Evolutionary conservation across 2,888 invertebrate species (phyloP).

Genomic region (Hirudinaria manillensis): DNA sequence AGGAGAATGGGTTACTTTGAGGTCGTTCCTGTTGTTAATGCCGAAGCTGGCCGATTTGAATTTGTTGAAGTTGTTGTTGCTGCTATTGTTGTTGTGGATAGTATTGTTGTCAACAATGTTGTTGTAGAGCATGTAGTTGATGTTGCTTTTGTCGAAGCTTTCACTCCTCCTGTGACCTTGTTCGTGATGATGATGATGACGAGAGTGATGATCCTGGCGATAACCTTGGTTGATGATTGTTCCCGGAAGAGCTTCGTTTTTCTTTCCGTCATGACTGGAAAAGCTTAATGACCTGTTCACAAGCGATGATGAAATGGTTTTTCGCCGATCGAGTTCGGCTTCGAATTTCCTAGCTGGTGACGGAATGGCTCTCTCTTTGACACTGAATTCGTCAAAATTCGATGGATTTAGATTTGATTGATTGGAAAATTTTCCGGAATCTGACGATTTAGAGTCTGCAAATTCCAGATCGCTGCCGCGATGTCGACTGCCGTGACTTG

Average conservation of each 20-base stretch:
- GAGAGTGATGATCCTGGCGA: neutral
- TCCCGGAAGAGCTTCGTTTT: neutral
- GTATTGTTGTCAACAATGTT: neutral
- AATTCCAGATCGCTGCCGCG: neutral
- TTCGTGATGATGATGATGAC: neutral
- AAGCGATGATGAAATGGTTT: too few relatives aligned
- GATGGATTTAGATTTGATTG: neutral
- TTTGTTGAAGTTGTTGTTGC: slow-evolving; percentile 13
- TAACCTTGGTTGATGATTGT: neutral
- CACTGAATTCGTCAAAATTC: neutral
- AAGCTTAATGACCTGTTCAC: neutral
- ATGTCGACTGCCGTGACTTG: neutral
- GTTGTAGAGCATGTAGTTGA: slow-evolving; percentile 12
- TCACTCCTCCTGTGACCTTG: neutral
- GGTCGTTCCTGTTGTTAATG: slow-evolving; percentile 2
- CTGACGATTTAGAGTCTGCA: neutral
- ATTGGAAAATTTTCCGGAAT: neutral
- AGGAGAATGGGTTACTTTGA: neutral
- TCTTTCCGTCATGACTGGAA: neutral
- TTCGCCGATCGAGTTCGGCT: too few relatives aligned
- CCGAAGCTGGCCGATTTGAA: neutral
- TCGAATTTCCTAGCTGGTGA: neutral
- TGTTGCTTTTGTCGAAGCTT: neutral
- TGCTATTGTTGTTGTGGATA: neutral
- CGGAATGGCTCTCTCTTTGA: slow-evolving; percentile 2